Percentiles rank a stretch among this genome's conserved stretches.
Conservation (phyloP, 2,888 invertebrate species). For the Chouioia cunea region DNA sequence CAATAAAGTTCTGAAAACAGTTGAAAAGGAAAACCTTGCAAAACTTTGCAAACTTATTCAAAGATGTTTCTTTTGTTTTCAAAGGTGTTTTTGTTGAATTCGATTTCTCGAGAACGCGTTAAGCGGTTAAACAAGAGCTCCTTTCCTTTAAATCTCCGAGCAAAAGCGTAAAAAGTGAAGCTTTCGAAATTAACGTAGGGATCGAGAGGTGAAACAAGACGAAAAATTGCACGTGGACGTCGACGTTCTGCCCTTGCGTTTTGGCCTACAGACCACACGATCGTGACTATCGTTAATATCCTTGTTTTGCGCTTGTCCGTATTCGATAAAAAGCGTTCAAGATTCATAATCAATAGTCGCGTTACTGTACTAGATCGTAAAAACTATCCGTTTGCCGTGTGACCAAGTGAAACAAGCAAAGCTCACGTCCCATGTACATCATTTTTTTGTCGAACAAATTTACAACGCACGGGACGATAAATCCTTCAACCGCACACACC, state of each 20-base stretch:
- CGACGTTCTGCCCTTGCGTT: conserved; percentile 44
- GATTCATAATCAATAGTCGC: conserved; percentile 45
- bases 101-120: conserved; percentile 7
- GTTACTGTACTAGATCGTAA: conserved; percentile 47
- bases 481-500: conserved; percentile 2
- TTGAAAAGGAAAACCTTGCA: conserved; percentile 31
- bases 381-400: conserved; percentile 25
- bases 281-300: too few relatives aligned
- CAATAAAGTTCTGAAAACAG: conserved; percentile 43
- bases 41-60: conserved; percentile 19
- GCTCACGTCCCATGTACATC: too few relatives aligned
- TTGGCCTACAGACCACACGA: conserved; percentile 52
- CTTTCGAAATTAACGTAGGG: neutral
- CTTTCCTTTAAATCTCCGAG: neutral
- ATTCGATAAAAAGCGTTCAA: conserved; percentile 35
- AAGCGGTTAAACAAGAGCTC: conserved; percentile 28
- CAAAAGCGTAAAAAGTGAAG: neutral
- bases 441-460: too few relatives aligned
- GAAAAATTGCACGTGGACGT: conserved; percentile 36
- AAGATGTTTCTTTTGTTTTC: conserved; percentile 16
- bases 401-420: conserved; percentile 10
- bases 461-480: too few relatives aligned
- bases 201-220: conserved; percentile 27
- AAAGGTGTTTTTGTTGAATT: neutral
- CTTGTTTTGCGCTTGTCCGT: conserved; percentile 49